These are phyloP conservation scores for Mungos mungo DNA, from an alignment of 2,113 vertebrate species.

Conservation along the genomic window DNA sequence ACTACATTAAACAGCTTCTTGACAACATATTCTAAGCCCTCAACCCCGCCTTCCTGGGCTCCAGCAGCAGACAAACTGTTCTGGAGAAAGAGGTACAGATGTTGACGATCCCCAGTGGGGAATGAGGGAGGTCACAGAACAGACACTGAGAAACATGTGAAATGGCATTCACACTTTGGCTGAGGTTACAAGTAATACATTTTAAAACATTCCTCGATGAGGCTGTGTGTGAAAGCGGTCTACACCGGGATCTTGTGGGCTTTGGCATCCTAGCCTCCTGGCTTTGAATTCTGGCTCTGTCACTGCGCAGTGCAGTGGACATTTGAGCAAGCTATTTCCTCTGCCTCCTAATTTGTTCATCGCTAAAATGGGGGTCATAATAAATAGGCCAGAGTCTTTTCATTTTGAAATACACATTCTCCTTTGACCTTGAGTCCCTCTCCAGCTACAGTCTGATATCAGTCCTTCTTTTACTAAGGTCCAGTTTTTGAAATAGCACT, in stretches of 20 bases:
- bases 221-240: neutral
- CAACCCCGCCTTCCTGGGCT: neutral
- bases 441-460: neutral
- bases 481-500: neutral
- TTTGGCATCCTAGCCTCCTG: no score
- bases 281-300: neutral
- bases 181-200: neutral
- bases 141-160: neutral
- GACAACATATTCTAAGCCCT: neutral
- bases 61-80: neutral
- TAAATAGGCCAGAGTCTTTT: neutral
- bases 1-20: neutral
- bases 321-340: neutral
- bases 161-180: neutral
- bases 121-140: neutral
- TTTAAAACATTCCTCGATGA: neutral
- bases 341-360: neutral
- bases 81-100: neutral
- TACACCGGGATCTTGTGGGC: neutral
- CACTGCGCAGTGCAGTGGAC: neutral
- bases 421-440: neutral
- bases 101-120: neutral
- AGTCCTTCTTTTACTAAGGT: neutral
- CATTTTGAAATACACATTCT: neutral
- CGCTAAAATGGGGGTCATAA: neutral